Conservation (phyloP, 2,888 invertebrate genomes). For the Drosophila borealis region DNA sequence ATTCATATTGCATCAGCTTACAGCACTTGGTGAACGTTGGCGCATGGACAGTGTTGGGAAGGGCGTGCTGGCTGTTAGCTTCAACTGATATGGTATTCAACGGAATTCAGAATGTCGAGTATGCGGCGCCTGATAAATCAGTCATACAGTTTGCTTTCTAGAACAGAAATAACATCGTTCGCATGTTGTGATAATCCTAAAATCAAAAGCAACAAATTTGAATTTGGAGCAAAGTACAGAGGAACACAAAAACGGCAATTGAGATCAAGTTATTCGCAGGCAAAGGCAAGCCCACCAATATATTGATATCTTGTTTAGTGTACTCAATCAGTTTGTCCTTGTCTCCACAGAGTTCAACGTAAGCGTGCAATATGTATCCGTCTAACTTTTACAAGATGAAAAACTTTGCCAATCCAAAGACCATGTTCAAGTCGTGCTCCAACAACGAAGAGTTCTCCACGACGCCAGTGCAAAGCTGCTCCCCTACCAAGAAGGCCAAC, state of each 20-base stretch:
- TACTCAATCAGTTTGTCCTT: not conserved
- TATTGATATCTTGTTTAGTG: not conserved
- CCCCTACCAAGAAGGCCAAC: not conserved
- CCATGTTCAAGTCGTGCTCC: constrained; percentile 58
- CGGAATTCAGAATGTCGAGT: constrained; percentile 24
- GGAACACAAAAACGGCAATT: constrained; percentile 44
- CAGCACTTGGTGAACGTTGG: too few species aligned
- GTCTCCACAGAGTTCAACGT: constrained; percentile 11
- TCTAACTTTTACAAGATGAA: constrained; percentile 54
- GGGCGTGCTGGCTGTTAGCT: not conserved
- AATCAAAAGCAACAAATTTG: constrained; percentile 45
- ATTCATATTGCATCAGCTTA: too few species aligned
- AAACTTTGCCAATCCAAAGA: constrained; percentile 66
- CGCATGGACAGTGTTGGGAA: not conserved
- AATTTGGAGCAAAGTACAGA: constrained; percentile 43
- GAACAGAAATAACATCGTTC: constrained; percentile 33
- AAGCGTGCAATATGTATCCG: constrained; percentile 46
- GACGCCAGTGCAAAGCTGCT: constrained; percentile 27
- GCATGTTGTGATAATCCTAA: constrained; percentile 38
- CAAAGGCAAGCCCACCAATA: constrained; percentile 6
- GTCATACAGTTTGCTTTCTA: constrained; percentile 18
- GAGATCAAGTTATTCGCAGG: constrained; percentile 24
- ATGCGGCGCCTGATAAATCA: constrained; percentile 24
- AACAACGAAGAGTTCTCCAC: constrained; percentile 57
- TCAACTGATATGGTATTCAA: not conserved